Evolutionary conservation across 92 coral and sea anemone species (phyloP), one percentile per base, ranked within the genome.

Genomic region (Palythoa grandiflora): DNA sequence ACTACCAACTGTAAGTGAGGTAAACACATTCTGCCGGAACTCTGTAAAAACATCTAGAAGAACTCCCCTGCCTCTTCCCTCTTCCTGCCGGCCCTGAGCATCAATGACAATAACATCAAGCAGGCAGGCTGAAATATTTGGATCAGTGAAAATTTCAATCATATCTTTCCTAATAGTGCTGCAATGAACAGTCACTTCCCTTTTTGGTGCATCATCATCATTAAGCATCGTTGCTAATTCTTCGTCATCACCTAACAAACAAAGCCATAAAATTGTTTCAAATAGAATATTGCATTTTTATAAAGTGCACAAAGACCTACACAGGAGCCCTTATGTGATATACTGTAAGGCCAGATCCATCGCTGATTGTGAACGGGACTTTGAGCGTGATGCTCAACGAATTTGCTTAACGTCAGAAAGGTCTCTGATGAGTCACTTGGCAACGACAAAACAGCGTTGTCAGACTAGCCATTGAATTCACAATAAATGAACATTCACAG

Each of bases 51-150:
- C 20, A 52, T 91, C 94, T 20, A 88, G 81, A 35, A 87, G 38
- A n/a, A 91, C 89, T 20, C 94, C 91, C 28, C 55, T 91, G 60
- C 94, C 91, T 76, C 57, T 78, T 6, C 91, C 94, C 20, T 76
- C 71, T 52, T 91, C 94, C n/a, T 48, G 83, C 35, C 84, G 40
- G 12, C 94, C 89, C 38, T 38, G 9, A 12, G 73, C 78, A 88
- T 91, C 91, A 28, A 65, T 19, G 50, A 88, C 71, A 77, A 54
- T 35, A 66, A 89, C 74, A 50, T 84, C 85, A 17, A 85, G 57
- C 2, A 38, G 28, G 57, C 54, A 84, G 60, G 20, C 38, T 35
- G 57, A 68, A 48, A 75, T 89, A 40, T 28, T 44, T 8, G 89
- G 74, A 73, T 88, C 91, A 5, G 61, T 75, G 66, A 89, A 89